Conservation (phyloP, 2,888 invertebrate genomes). For the Glyphotaelius pellucidus region DNA sequence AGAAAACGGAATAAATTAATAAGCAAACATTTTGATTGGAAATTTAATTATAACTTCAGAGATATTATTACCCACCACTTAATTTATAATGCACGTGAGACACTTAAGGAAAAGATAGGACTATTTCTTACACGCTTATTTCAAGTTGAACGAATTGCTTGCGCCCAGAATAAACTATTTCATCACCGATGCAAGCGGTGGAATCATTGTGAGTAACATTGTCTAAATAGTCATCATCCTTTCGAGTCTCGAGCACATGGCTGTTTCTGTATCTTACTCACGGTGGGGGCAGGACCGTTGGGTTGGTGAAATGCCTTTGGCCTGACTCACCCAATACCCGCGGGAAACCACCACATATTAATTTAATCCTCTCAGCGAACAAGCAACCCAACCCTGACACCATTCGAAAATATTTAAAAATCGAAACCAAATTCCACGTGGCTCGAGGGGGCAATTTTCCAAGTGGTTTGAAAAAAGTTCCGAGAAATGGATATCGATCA, state of each 20-base stretch:
- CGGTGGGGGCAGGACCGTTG: not conserved
- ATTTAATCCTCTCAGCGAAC: not conserved
- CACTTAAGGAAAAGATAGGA: not conserved
- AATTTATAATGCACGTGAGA: not conserved
- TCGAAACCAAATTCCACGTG: not conserved
- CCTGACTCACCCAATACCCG: constrained; percentile 32
- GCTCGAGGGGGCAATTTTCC: not conserved
- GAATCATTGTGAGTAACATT: constrained; percentile 28
- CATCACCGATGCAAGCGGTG: constrained; percentile 17
- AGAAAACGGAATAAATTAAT: not conserved
- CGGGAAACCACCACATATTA: not conserved
- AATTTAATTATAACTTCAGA: not conserved
- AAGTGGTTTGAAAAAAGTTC: not conserved
- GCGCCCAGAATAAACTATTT: constrained; percentile 24
- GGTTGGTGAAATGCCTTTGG: constrained; percentile 4
- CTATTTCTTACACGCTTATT: not conserved
- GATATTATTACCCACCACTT: not conserved
- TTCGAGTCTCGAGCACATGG: constrained; percentile 17
- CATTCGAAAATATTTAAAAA: not conserved
- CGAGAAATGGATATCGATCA: not conserved
- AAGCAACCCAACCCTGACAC: not conserved
- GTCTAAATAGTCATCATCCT: constrained; percentile 28
- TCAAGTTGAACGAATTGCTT: constrained; percentile 15
- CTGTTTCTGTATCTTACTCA: not conserved
- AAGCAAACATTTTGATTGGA: not conserved